These are phyloP conservation scores for Metellina segmentata DNA, from an alignment of 2,888 invertebrate species.

Conservation along the genomic window DNA sequence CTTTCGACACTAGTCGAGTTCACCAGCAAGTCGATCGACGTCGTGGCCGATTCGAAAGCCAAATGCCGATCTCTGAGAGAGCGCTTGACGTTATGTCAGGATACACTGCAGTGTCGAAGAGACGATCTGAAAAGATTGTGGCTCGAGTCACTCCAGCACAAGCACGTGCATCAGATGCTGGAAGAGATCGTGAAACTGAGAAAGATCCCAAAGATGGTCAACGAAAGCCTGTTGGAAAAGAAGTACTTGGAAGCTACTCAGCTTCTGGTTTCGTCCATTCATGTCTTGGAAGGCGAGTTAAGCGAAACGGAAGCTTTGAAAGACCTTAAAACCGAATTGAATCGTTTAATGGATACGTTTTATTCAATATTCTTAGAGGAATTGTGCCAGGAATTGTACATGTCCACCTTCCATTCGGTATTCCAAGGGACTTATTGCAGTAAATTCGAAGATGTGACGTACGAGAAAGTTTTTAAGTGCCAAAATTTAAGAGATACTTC, in stretches of 20 bases:
- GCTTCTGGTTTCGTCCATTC: constrained; percentile 36
- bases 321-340: constrained; percentile 34
- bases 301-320: constrained; percentile 49
- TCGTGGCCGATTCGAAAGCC: constrained; percentile 28
- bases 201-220: constrained; percentile 22
- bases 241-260: constrained; percentile 49
- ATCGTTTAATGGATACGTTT: constrained; percentile 40
- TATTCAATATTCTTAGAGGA: constrained; percentile 60
- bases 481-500: neutral
- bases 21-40: constrained; percentile 24
- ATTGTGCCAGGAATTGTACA: constrained; percentile 43
- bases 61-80: constrained; percentile 56
- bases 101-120: constrained; percentile 91
- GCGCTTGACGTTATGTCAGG: constrained; percentile 84
- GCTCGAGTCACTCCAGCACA: constrained; percentile 96
- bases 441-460: constrained; percentile 7
- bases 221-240: constrained; percentile 20
- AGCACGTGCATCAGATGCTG: constrained; percentile 91
- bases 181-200: constrained; percentile 89
- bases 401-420: constrained; percentile 40
- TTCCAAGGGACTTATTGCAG: constrained; percentile 8
- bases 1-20: constrained; percentile 9
- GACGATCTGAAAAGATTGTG: constrained; percentile 96
- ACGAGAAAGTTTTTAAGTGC: constrained; percentile 35
- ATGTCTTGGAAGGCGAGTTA: constrained; percentile 31